Evolutionary conservation across 2,797 vertebrate species (phyloP), one percentile per base, ranked within the genome.

Genomic region (Cryptoblepharus egeriae): DNA sequence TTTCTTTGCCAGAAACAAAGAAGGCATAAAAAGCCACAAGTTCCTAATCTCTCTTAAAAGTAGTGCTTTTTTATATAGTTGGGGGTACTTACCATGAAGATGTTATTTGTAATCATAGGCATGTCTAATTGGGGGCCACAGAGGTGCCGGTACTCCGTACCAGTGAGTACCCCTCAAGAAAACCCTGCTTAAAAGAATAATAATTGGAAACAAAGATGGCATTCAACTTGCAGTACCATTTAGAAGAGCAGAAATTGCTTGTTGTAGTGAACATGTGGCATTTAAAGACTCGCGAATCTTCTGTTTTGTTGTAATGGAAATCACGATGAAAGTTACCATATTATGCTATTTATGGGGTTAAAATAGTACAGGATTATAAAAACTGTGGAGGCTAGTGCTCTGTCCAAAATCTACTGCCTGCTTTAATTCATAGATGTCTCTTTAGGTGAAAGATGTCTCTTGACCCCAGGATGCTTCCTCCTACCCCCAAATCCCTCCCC

Each of bases 121-220:
- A n/a, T n/a, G n/a, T n/a, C n/a, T n/a, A n/a, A n/a, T n/a, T n/a
- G n/a, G n/a, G n/a, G n/a, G n/a, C n/a, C n/a, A n/a, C n/a, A n/a
- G n/a, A n/a, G n/a, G n/a, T n/a, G n/a, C n/a, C n/a, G n/a, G n/a
- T n/a, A n/a, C n/a, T n/a, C n/a, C n/a, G n/a, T n/a, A n/a, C n/a
- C n/a, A n/a, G n/a, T n/a, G n/a, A n/a, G n/a, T n/a, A n/a, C n/a
- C n/a, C n/a, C n/a, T n/a, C n/a, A n/a, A n/a, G n/a, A n/a, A n/a
- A n/a, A n/a, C n/a, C n/a, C n/a, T n/a, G n/a, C n/a, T 39, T 32
- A 24, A 39, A 6, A 75, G 73, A 87, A 42, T 0, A 0, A 0
- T 30, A 75, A 11, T 52, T 67, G n/a, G 65, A 63, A 80, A 45
- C 0, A 80, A 37, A 75, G 80, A 37, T 64, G 30, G n/a, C n/a